Conservation (phyloP, 2,888 invertebrate genomes). For the Zelleria hepariella region DNA sequence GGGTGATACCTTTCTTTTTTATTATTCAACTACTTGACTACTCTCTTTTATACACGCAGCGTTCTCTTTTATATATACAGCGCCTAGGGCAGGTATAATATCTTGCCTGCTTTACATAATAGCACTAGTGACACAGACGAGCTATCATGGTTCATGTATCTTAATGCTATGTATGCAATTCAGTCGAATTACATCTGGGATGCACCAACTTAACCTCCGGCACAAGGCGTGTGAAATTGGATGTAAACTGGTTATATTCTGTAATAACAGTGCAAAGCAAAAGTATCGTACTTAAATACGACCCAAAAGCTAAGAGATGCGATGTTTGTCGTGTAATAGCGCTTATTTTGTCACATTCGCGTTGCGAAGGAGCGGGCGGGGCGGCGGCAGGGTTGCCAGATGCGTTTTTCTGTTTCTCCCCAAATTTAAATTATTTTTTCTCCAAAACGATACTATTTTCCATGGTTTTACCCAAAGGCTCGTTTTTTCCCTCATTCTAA, state of each 20-base stretch:
- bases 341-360: conserved; percentile 60
- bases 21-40: neutral
- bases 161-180: neutral
- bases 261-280: conserved; percentile 8
- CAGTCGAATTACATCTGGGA: neutral
- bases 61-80: neutral
- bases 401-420: too few species aligned
- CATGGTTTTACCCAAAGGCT: too few species aligned
- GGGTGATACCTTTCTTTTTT: neutral
- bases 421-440: too few species aligned
- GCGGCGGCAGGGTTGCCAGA: too few species aligned
- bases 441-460: too few species aligned
- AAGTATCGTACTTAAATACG: conserved; percentile 1
- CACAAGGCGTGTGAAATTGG: conserved; percentile 16
- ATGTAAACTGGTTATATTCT: conserved; percentile 28
- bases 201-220: neutral
- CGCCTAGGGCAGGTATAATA: too few species aligned
- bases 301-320: conserved; percentile 11
- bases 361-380: conserved; percentile 53
- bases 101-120: neutral
- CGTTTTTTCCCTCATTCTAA: too few species aligned
- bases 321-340: conserved; percentile 47
- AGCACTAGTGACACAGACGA: neutral
- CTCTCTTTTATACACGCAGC: neutral
- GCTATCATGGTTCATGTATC: neutral